Evolutionary conservation across 2,797 vertebrate genomes (phyloP).

Genomic region (Petrocephalus sullivani): DNA sequence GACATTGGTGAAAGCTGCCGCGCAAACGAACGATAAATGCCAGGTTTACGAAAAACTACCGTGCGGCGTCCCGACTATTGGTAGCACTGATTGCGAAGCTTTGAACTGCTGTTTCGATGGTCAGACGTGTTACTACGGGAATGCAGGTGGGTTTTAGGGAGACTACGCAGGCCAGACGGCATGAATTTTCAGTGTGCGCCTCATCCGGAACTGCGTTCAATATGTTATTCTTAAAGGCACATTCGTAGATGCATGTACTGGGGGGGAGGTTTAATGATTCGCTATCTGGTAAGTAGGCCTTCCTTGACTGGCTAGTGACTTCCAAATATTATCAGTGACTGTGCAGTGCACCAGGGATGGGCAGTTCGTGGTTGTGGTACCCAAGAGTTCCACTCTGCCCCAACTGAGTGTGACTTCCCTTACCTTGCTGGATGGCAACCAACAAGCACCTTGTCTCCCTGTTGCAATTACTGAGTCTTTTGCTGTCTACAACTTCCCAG

Average conservation of each 20-base stretch:
- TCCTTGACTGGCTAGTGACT: background rate
- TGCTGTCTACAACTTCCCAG: conserved; percentile 11
- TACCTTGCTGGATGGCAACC: background rate
- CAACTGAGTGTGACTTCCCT: background rate
- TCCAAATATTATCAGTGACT: conserved; percentile 44
- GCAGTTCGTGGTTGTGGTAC: conserved; percentile 47
- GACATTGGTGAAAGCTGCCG: background rate
- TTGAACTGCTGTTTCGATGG: background rate
- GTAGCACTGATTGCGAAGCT: background rate
- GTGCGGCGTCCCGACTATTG: background rate
- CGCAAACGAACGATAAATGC: background rate
- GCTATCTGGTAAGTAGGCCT: background rate
- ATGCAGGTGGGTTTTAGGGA: background rate
- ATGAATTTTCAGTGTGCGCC: no score
- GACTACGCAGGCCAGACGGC: background rate
- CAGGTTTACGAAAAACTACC: background rate
- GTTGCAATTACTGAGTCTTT: background rate
- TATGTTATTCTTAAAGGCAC: background rate
- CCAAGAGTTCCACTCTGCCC: conserved; percentile 55
- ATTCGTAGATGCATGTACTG: background rate
- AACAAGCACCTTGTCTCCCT: conserved; percentile 4
- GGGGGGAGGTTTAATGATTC: background rate
- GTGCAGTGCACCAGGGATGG: conserved; percentile 7
- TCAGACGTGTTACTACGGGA: background rate
- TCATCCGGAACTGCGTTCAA: no score